Percentiles rank a stretch among this genome's conserved stretches.
Evolutionary conservation across 2,888 invertebrate species (phyloP).

Genomic region (Nematopogon swammerdamellus): DNA sequence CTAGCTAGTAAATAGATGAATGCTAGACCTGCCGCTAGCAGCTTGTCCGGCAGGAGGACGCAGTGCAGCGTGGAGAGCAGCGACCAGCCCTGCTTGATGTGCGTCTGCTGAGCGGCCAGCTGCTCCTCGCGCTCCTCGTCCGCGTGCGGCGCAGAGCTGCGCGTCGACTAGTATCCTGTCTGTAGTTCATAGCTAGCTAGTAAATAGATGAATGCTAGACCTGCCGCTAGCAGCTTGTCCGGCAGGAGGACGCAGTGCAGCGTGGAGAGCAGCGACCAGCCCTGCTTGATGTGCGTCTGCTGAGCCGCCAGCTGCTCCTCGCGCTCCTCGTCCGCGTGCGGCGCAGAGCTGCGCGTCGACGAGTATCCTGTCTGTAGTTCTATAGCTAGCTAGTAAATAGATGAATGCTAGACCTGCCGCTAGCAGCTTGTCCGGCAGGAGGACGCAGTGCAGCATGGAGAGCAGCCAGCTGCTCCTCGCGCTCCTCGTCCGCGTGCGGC

Average conservation of each 20-base stretch:
- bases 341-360: conserved; percentile 60
- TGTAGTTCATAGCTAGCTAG: too few species aligned
- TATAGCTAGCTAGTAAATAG: too few species aligned
- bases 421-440: conserved; percentile 90
- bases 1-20: too few species aligned
- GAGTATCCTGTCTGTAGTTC: too few species aligned
- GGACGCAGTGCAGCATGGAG: conserved; percentile 93
- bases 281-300: conserved; percentile 92
- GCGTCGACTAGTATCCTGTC: too few species aligned
- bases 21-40: conserved; percentile 61
- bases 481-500: conserved; percentile 75
- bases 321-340: conserved; percentile 76
- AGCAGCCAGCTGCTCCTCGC: conserved; percentile 77
- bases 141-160: conserved; percentile 63
- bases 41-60: conserved; percentile 91
- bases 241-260: conserved; percentile 95
- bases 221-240: conserved; percentile 75
- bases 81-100: conserved; percentile 98
- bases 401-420: conserved; percentile 48
- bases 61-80: conserved; percentile 90
- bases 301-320: conserved; percentile 83
- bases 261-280: conserved; percentile 91
- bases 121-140: conserved; percentile 83
- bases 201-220: conserved; percentile 15
- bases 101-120: conserved; percentile 81